These are phyloP conservation scores for Aphelenchoides fujianensis DNA, from an alignment of 1,140 invertebrate species.

Conservation along the genomic window DNA sequence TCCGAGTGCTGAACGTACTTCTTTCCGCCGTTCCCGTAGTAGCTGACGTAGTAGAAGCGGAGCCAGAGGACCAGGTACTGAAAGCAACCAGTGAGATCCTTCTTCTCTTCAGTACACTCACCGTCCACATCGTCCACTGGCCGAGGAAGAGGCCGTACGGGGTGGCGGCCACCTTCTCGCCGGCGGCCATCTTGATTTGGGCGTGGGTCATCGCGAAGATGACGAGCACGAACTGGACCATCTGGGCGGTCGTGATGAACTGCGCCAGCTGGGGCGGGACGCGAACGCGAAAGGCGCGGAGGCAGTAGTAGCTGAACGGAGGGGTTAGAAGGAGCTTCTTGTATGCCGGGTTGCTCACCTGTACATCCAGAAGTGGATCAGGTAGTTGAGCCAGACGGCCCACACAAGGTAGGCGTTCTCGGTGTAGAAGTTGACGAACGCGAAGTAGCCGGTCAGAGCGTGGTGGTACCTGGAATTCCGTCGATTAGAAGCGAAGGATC, in stretches of 20 bases:
- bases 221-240: slow-evolving; percentile 61
- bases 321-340: neutral
- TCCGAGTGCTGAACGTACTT: slow-evolving; percentile 52
- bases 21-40: slow-evolving; percentile 54
- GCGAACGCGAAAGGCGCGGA: slow-evolving; percentile 64
- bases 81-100: too few relatives aligned
- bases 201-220: neutral
- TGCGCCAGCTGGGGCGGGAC: slow-evolving; percentile 66
- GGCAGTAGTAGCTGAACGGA: slow-evolving; percentile 63
- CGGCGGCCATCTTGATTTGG: slow-evolving; percentile 1
- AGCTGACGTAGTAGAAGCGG: slow-evolving; percentile 60
- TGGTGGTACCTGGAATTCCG: too few relatives aligned
- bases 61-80: slow-evolving; percentile 60
- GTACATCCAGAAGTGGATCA: slow-evolving; percentile 65
- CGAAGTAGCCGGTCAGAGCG: slow-evolving; percentile 67
- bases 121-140: too few relatives aligned
- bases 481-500: too few relatives aligned
- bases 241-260: slow-evolving; percentile 66
- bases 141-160: slow-evolving; percentile 40
- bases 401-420: slow-evolving; percentile 64
- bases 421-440: slow-evolving; percentile 66
- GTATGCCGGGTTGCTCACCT: slow-evolving; percentile 40
- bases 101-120: too few relatives aligned
- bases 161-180: slow-evolving; percentile 38
- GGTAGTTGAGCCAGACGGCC: slow-evolving; percentile 68